Evolutionary conservation across 2,113 vertebrate genomes (phyloP).

Genomic region (Platichthys flesus): DNA sequence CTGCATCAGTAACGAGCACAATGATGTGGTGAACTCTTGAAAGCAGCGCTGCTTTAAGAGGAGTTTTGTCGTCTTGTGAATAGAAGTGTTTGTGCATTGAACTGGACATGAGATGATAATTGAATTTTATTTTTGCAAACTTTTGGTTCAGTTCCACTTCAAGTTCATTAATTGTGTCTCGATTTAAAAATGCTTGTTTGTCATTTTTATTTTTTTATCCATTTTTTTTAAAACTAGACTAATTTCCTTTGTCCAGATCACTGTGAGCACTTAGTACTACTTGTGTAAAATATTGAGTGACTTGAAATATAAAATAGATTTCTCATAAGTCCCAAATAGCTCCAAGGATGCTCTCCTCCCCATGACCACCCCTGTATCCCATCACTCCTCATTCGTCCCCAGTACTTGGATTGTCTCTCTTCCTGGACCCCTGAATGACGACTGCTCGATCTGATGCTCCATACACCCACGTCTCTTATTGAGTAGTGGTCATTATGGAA

Average conservation of each 20-base stretch:
- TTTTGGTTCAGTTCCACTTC: background rate
- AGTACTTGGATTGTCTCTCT: conserved; percentile 44
- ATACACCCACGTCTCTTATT: conserved; percentile 27
- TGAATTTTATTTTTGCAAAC: conserved; percentile 6
- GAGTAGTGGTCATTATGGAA: conserved; percentile 59
- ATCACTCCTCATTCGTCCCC: conserved; percentile 25
- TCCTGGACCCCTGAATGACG: conserved; percentile 40
- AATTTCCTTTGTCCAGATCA: conserved; percentile 76
- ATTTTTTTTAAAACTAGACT: background rate
- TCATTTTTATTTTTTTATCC: conserved; percentile 18
- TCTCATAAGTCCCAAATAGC: conserved; percentile 12
- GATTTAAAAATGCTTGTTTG: background rate
- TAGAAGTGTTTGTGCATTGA: conserved; percentile 70
- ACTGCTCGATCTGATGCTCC: conserved; percentile 38
- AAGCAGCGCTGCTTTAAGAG: conserved; percentile 61
- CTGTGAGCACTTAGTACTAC: conserved; percentile 62
- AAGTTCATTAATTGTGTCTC: conserved; percentile 15
- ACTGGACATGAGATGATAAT: conserved; percentile 67
- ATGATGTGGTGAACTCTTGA: conserved; percentile 53
- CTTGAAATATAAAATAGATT: conserved; percentile 25
- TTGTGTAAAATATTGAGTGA: conserved; percentile 47
- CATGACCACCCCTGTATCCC: conserved; percentile 22
- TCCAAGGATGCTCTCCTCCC: conserved; percentile 43
- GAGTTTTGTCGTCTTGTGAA: conserved; percentile 27
- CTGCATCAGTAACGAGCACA: conserved; percentile 62